Evolutionary conservation across 2,888 invertebrate genomes (phyloP), one percentile per base, ranked within the genome.

Genomic region (Caenorhabditis angaria): DNA sequence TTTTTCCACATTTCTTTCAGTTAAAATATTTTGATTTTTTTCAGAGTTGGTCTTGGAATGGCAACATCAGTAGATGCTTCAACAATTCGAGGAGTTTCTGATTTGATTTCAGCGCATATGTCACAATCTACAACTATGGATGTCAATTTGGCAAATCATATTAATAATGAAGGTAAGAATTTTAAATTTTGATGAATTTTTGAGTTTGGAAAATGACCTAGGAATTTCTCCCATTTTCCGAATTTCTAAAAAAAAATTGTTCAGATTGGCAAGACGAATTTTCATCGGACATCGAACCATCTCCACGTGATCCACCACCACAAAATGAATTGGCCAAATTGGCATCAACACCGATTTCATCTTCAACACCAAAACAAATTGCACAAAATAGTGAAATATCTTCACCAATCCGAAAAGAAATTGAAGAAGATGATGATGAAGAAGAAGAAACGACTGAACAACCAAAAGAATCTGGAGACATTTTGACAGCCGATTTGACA

Each of bases 401-500:
- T 2, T 58, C 67, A 29, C 61, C 65, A 51, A 54, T 48, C 47
- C 55, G 53, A 10, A 64, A 71, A 25, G 71, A 64, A 41, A 67
- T 61, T 22, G 66, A 62, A 1, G 65, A 70, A 29, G 65, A 70
- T 8, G 20, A 27, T 5, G 28, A 56, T 20, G 35, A 29, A 28
- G 55, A 55, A 55, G 29, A 51, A 3, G 51, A 51, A 51, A 51
- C 2, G 2, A 12, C 22, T 20, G 51, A 22, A 1, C 65, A 65
- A 22, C 54, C 54, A 0, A 65, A 61, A 22, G 77, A 77, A 53
- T 32, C 69, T 18, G 82, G 91, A 20, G 93, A 93, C 88, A 84
- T 93, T 35, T 85, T 90, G 8, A 89, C 93, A 62, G 92, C 92
- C 47, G 94, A 95, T 88, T 94, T 97, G 81, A 97, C 97, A 88